Base-by-base conservation (phyloP, 1,140 invertebrate species). In the Metopolophium dirhodum region DNA sequence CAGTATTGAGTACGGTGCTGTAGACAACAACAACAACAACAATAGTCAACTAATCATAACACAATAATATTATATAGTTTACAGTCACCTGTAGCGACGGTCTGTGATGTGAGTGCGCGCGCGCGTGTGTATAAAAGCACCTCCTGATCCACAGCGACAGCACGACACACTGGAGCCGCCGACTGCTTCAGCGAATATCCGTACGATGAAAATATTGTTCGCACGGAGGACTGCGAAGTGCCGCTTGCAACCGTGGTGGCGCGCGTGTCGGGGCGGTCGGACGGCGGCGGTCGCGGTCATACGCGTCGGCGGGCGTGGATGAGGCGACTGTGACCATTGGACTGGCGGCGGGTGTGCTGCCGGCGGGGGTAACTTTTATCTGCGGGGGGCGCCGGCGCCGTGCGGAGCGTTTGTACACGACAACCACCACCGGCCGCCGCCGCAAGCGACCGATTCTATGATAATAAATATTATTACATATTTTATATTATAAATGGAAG, bases 311-410 rank as follows among this genome's bases (percentile, higher is more conserved):
- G 30, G 77, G 77, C 51, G 51, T 54, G 20, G 51, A 54, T 20
- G 51, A 54, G 51, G 51, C 51, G 51, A 54, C 51, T 22, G 4
- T 20, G 22, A 54, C 51, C 51, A 54, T 54, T 37, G 77, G 35
- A 6, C 77, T 18, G 2, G 68, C n/a, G 68, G 68, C 26, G 30
- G n/a, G 35, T 6, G 37, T 22, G 9, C 41, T 30, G 83, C 22
- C 41, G 83, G 26, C 26, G 35, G 83, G 37, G 83, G 37, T 26
- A 26, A 22, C 77, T 77, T 77, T 77, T 77, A n/a, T 77, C 61
- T n/a, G 77, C 35, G 35, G 35, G n/a, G n/a, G 83, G 83, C 83
- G 83, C 83, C 83, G 83, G 83, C 83, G 83, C 83, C 83, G 83
- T 45, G 37, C 41, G 2, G 41, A 86, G 83, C 83, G 35, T 82